Percentiles rank a stretch among this genome's conserved stretches.
Evolutionary conservation across 2,113 vertebrate genomes (phyloP).

Genomic region (Macrotus californicus): DNA sequence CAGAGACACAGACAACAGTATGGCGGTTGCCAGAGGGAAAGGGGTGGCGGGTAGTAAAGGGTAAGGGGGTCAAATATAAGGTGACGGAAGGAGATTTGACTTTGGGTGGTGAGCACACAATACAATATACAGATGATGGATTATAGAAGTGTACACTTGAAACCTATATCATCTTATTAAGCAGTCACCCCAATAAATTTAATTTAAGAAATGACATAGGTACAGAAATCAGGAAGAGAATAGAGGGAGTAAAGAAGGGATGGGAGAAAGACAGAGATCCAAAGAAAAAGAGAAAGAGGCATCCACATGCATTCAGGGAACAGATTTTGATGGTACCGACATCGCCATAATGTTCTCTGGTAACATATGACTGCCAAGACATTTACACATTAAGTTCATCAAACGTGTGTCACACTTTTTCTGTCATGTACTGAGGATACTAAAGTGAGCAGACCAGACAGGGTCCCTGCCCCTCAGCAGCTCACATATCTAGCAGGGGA

Average conservation of each 20-base stretch:
- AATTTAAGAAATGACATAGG: not conserved
- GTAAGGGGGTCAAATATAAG: not conserved
- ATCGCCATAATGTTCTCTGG: not conserved
- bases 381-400: conserved; percentile 1
- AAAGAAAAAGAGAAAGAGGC: not conserved
- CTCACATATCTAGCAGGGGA: not conserved
- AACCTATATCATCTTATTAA: not conserved
- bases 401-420: not conserved
- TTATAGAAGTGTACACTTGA: not conserved
- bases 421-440: not conserved
- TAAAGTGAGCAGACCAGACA: not conserved
- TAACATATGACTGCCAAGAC: not conserved
- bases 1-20: not conserved
- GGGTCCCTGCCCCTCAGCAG: not conserved
- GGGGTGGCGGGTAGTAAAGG: not conserved
- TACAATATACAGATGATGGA: not conserved
- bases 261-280: not conserved
- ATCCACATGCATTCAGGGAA: not conserved
- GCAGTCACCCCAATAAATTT: not conserved
- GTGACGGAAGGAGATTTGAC: not conserved
- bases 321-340: not conserved
- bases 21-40: not conserved
- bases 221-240: not conserved
- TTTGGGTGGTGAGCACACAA: not conserved
- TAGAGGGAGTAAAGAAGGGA: not conserved